These are phyloP conservation scores for Benitochromis conjunctus DNA, from an alignment of 2,113 vertebrate species.

Conservation along the genomic window DNA sequence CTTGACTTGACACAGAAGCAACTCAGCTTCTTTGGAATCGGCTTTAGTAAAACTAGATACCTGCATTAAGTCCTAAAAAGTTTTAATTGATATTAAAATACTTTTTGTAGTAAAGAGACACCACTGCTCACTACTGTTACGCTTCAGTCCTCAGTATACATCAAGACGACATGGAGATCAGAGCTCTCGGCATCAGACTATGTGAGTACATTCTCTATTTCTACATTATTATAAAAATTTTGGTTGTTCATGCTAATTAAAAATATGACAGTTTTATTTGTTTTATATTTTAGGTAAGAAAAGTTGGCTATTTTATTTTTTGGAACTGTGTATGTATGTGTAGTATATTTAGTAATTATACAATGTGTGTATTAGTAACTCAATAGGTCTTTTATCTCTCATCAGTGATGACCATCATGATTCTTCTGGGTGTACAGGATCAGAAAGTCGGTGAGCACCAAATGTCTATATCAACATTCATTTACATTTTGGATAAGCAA, in stretches of 20 bases:
- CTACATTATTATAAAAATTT: background rate
- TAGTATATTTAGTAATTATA: background rate
- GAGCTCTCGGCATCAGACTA: no score
- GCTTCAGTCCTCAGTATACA: background rate
- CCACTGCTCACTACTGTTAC: background rate
- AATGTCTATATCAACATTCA: background rate
- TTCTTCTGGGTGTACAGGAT: background rate
- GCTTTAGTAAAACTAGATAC: background rate
- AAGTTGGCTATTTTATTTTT: background rate
- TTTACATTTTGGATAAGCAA: background rate
- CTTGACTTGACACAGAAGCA: background rate
- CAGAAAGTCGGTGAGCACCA: background rate
- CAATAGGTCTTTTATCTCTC: accelerated
- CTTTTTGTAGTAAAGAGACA: accelerated
- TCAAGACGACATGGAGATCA: background rate
- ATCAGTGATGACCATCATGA: background rate
- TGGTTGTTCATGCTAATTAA: background rate
- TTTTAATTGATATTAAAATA: background rate
- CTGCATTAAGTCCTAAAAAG: no score
- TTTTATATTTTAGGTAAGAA: background rate
- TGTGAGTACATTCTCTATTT: no score
- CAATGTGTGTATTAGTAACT: accelerated
- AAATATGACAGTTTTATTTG: background rate
- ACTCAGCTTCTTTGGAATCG: background rate
- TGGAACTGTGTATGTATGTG: background rate